Conservation (phyloP, 2,888 invertebrate species). For the Ophion ellenae region DNA sequence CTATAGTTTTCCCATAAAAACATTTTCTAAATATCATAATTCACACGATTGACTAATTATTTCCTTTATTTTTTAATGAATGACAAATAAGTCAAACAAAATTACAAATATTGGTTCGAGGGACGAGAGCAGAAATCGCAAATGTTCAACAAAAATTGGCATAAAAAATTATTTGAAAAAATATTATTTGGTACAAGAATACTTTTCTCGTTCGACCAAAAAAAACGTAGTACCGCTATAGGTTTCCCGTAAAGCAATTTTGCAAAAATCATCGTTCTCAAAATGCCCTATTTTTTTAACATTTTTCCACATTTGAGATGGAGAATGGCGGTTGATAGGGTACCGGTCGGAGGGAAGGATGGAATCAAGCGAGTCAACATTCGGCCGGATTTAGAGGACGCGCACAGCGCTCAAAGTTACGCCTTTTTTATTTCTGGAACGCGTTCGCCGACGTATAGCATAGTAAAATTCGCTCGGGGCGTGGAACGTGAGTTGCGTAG, state of each 20-base stretch:
- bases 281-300: background rate
- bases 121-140: too few relatives aligned
- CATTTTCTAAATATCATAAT: too few relatives aligned
- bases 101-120: too few relatives aligned
- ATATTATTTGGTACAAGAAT: too few relatives aligned
- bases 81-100: too few relatives aligned
- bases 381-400: background rate
- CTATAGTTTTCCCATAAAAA: too few relatives aligned
- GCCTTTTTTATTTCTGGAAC: background rate
- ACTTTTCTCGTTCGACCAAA: background rate
- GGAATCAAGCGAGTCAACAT: background rate
- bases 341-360: background rate
- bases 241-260: background rate
- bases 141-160: too few relatives aligned
- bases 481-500: constrained; percentile 11
- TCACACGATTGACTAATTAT: too few relatives aligned
- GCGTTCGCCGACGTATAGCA: background rate
- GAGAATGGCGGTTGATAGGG: background rate
- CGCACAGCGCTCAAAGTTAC: background rate
- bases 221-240: background rate
- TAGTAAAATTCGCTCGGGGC: constrained; percentile 7
- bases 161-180: too few relatives aligned
- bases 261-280: background rate
- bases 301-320: background rate
- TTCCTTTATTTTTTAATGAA: too few relatives aligned